Evolutionary conservation across 92 coral and sea anemone genomes (phyloP).

Genomic region (Porites rus): DNA sequence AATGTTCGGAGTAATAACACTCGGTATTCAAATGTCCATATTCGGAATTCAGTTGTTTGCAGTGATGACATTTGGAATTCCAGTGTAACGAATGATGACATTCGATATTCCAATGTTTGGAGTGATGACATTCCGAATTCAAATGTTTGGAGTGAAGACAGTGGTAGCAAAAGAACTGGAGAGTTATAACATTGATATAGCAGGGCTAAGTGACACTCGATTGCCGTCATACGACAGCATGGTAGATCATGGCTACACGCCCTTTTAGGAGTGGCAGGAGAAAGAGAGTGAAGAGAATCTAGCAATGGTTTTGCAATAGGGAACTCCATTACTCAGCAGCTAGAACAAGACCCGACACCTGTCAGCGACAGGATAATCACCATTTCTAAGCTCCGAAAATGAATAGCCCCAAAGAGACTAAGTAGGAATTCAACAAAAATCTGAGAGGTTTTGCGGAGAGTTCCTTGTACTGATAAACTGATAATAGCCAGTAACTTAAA

Average conservation of each 20-base stretch:
- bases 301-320: slow-evolving; percentile 50
- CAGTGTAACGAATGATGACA: too few species aligned
- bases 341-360: neutral
- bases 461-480: too few species aligned
- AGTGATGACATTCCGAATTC: too few species aligned
- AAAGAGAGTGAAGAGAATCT: slow-evolving; percentile 35
- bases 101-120: too few species aligned
- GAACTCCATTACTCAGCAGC: neutral
- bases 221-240: slow-evolving; percentile 14
- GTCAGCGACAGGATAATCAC: slow-evolving; percentile 51
- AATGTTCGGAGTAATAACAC: too few species aligned
- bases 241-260: slow-evolving; percentile 29
- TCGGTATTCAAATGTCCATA: too few species aligned
- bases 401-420: slow-evolving; percentile 46
- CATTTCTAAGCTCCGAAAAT: slow-evolving; percentile 50
- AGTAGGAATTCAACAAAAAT: slow-evolving; percentile 40
- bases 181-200: slow-evolving; percentile 44
- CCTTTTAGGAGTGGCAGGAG: slow-evolving; percentile 38
- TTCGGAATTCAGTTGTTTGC: too few species aligned
- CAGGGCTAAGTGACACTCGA: slow-evolving; percentile 37
- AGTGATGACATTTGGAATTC: too few species aligned
- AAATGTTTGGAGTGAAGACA: neutral
- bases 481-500: too few species aligned
- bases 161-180: slow-evolving; percentile 17
- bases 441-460: too few species aligned